Percentiles rank a stretch among this genome's conserved stretches.
Evolutionary conservation across 2,113 vertebrate species (phyloP).

Genomic region (Oncorhynchus masou): DNA sequence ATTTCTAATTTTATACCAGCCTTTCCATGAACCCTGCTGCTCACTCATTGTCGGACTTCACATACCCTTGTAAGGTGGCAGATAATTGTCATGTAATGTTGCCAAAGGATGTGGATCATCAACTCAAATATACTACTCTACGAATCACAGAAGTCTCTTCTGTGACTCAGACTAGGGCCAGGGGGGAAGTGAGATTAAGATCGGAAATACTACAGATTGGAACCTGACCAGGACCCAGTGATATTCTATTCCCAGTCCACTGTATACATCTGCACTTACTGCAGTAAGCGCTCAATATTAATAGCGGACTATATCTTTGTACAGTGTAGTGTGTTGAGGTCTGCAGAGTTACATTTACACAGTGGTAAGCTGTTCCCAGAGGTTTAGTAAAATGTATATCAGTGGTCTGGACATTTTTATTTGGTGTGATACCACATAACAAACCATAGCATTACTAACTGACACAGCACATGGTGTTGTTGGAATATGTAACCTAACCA

Average conservation of each 20-base stretch:
- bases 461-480: not conserved
- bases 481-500: not conserved
- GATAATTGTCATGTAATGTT: slow-evolving; percentile 20
- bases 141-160: not conserved
- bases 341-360: not conserved
- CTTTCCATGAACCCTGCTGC: slow-evolving; percentile 10
- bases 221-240: slow-evolving; percentile 22
- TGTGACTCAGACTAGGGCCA: not conserved
- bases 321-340: not conserved
- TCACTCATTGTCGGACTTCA: slow-evolving; percentile 18
- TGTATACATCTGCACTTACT: slow-evolving; percentile 44
- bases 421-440: not conserved
- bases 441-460: not conserved
- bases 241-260: slow-evolving; percentile 20
- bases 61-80: slow-evolving; percentile 40
- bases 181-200: slow-evolving; percentile 19
- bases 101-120: not conserved
- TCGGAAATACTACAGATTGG: slow-evolving; percentile 31
- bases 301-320: slow-evolving; percentile 8
- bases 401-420: not conserved
- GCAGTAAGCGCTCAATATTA: slow-evolving; percentile 20
- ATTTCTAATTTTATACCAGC: slow-evolving; percentile 50
- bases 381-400: not conserved
- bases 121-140: not conserved
- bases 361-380: not conserved